phyloP scores from a whole-genome alignment of 1,140 invertebrate genomes.

The Olivierus martensii region DNA sequence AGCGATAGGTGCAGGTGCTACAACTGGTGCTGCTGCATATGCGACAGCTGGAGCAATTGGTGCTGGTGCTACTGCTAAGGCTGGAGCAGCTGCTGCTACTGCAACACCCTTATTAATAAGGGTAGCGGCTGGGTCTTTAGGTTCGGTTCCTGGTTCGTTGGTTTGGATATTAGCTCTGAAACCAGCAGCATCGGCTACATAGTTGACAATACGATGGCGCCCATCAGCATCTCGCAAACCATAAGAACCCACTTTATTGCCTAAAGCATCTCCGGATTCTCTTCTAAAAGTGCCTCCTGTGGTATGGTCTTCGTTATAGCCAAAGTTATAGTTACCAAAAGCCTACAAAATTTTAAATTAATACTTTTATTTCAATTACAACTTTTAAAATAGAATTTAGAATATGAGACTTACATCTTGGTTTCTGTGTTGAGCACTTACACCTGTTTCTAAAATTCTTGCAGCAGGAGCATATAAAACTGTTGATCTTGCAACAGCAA shows the following conservation, averaged over 20 bases:
- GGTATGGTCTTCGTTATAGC: conserved; percentile 22
- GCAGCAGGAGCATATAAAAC: too few relatives aligned
- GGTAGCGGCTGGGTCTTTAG: conserved; percentile 17
- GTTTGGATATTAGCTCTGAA: conserved; percentile 21
- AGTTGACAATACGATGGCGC: conserved; percentile 22
- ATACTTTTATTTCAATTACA: too few relatives aligned
- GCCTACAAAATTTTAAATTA: conserved; percentile 3
- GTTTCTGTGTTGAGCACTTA: conserved; percentile 17
- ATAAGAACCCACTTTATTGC: conserved; percentile 22
- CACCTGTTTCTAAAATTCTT: too few relatives aligned
- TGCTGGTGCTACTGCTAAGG: conserved; percentile 8
- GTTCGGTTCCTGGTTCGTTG: conserved; percentile 17
- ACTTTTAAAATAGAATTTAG: too few relatives aligned
- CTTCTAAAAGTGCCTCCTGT: conserved; percentile 23
- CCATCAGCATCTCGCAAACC: conserved; percentile 22
- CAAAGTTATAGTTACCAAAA: conserved; percentile 23
- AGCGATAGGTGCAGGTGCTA: conserved; percentile 14
- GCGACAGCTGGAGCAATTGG: conserved; percentile 21
- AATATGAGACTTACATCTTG: conserved; percentile 21
- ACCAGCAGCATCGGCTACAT: conserved; percentile 23
- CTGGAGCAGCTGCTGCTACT: conserved; percentile 11
- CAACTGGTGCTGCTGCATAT: conserved; percentile 25
- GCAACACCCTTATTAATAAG: conserved; percentile 21
- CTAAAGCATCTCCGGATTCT: conserved; percentile 17
- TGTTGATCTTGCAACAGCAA: too few relatives aligned